These are phyloP conservation scores for Tubiluchus corallicola DNA, from an alignment of 2,888 invertebrate species.

Conservation along the genomic window DNA sequence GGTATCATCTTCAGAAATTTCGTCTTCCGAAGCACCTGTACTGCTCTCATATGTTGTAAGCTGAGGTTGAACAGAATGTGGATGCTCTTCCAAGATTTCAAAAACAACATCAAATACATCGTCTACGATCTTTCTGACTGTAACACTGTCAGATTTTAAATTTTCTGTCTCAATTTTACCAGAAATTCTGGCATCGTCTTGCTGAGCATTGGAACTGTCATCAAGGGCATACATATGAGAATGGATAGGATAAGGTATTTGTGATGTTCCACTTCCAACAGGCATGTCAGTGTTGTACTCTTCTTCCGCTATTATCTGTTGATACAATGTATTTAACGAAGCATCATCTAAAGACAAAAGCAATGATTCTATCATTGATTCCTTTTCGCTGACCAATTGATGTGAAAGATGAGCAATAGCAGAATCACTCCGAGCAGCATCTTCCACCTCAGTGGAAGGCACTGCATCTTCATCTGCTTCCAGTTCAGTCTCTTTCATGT, in stretches of 20 bases:
- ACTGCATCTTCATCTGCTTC: no score
- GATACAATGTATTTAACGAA: background rate
- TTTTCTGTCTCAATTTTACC: background rate
- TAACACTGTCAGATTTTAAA: background rate
- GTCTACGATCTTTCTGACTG: background rate
- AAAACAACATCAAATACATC: background rate
- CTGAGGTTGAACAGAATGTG: background rate
- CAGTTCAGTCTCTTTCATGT: no score
- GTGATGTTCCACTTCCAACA: background rate
- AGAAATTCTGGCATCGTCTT: background rate
- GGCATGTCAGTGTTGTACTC: slow-evolving; percentile 1
- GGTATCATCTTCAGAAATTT: background rate
- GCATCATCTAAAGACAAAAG: background rate
- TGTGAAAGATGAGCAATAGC: no score
- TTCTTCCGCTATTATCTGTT: slow-evolving; percentile 1
- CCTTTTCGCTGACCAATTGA: no score
- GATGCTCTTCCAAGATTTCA: background rate
- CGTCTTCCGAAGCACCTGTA: background rate
- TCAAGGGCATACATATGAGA: background rate
- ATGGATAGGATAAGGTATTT: background rate
- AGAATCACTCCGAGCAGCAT: no score
- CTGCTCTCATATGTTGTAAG: background rate
- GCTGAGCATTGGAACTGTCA: background rate
- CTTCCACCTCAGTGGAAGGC: no score
- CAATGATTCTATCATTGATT: no score